Evolutionary conservation across 2,797 vertebrate species (phyloP), one percentile per base, ranked within the genome.

Genomic region (Crypturellus tataupa): DNA sequence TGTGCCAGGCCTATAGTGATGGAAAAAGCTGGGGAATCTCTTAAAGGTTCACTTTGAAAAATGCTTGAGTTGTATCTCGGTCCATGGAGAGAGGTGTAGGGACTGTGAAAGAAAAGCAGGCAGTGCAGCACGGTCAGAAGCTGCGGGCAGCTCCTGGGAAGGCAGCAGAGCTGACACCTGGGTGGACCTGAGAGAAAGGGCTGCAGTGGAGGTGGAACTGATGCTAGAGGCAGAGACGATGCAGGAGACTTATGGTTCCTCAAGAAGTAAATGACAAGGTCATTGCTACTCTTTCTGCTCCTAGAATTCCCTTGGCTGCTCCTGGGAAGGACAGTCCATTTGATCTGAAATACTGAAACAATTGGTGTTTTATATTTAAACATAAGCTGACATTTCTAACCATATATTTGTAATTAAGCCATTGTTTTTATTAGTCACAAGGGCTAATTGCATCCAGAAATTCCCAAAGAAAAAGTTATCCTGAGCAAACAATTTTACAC

Each of bases 381-480:
- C 83, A 86, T 86, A 94, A 94, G 97, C 92, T 94, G 83, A 89
- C 87, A 83, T 94, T 87, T 95, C 90, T 92, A 93, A 93, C 80
- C 80, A 90, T 68, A n/a, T 94, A 95, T 94, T 96, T 97, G 37
- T 93, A 96, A 96, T 97, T 96, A 97, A 91, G 21, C 80, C 25
- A 44, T 87, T 96, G 91, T 89, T 95, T 97, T 97, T 96, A 96
- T 97, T 97, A 96, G 96, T 95, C 90, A 93, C 84, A 86, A 95
- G 91, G 58, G 88, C 60, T 97, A 97, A 98, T 97, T 97, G 87
- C 85, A 93, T 96, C 94, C 96, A 97, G 97, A 97, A 97, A 95
- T 92, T 93, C 70, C 33, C 8, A 2, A 86, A 89, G 78, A 85
- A 90, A 91, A 94, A 27, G 25, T 81, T 93, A 37, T 58, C 40